These are phyloP conservation scores for Sander lucioperca DNA, from an alignment of 2,113 vertebrate genomes.

Conservation along the genomic window DNA sequence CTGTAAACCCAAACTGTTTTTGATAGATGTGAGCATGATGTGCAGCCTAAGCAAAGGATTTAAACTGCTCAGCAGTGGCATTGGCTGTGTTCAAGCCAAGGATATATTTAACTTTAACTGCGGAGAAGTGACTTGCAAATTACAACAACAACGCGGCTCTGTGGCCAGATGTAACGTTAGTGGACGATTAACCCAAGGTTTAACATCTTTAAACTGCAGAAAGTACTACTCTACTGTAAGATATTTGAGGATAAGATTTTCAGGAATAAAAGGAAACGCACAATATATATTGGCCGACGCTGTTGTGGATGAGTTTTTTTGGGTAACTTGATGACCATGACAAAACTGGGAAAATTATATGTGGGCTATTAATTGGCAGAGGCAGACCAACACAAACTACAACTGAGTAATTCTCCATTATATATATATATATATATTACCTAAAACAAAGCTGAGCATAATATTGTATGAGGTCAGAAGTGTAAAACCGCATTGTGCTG, in stretches of 20 bases:
- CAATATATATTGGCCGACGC: background rate
- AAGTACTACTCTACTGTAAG: background rate
- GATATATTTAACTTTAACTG: slow-evolving; percentile 27
- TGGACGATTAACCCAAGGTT: background rate
- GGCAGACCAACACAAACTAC: background rate
- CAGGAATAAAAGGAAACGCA: background rate
- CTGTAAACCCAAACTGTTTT: background rate
- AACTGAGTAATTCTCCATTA: background rate
- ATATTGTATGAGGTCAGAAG: background rate
- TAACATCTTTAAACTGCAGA: background rate
- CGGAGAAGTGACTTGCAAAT: slow-evolving; percentile 25
- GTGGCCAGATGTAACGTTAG: background rate
- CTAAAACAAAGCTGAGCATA: background rate
- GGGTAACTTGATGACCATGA: background rate
- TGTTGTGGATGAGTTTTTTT: background rate
- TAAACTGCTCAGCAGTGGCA: slow-evolving; percentile 3
- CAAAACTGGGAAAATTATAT: background rate
- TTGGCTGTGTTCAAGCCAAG: background rate
- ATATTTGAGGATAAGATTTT: background rate
- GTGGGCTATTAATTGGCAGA: background rate
- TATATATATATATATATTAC: background rate
- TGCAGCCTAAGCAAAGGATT: slow-evolving; percentile 6
- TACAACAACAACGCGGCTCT: background rate
- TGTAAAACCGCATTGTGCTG: background rate
- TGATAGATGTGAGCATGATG: background rate